Evolutionary conservation across 30 jellyfish, hydroid and myxozoan species (phyloP), one percentile per base, ranked within the genome.

Genomic region (Rhopilema esculentum): DNA sequence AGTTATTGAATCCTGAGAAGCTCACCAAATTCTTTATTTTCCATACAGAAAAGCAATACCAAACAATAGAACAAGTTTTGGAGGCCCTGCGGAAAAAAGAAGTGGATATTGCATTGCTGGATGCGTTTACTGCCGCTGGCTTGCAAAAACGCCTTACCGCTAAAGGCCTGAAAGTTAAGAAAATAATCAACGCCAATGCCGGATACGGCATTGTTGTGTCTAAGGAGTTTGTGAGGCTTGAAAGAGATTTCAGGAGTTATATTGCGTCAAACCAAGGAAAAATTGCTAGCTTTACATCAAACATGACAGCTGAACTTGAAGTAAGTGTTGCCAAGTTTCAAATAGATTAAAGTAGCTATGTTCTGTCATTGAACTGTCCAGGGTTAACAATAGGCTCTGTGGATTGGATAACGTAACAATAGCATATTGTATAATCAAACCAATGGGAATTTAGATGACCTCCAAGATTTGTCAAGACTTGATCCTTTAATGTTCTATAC

Each of bases 161-260:
- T 0, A 57, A 53, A 7, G 48, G 87, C 48, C 72, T 84, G 64
- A 74, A 72, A 72, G 93, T 84, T 0, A 71, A 57, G 22, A 81
- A 30, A 32, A 30, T 84, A 8, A 84, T 84, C 25, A 28, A 52
- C 29, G 93, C 93, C 8, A 62, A 72, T 64, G 66, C 93, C 0
- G 93, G 93, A 27, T 84, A 71, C 74, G 93, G 93, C 8, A 79
- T 84, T 18, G 93, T 84, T 19, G 32, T 84, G 8, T 84, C 93
- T 25, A 61, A 72, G 30, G 93, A 84, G 9, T 48, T 84, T 22
- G 80, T 74, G 21, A 52, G 87, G 66, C 93, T 84, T n/a, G 93
- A 84, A 29, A 62, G 75, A 18, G 87, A 84, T 69, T 84, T 84
- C 74, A 84, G 87, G 49, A 84, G 93, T 62, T 74, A 49, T 62